Conservation (phyloP, 2,888 invertebrate species). For the Drymonia ruficornis region DNA sequence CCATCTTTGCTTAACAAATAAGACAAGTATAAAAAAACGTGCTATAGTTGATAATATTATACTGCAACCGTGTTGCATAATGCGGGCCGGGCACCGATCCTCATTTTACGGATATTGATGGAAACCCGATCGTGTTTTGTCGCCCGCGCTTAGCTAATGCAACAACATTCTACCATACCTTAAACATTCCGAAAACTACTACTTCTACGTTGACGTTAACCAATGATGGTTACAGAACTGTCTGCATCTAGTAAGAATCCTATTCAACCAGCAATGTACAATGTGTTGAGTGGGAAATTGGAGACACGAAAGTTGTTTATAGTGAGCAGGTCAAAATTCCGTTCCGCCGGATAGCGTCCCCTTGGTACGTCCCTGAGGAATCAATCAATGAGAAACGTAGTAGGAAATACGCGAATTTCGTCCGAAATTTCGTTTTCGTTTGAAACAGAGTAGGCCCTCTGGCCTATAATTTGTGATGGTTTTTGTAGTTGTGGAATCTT, state of each 20-base stretch:
- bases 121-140: constrained; percentile 44
- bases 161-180: constrained; percentile 19
- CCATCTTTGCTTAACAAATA: too few species aligned
- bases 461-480: constrained; percentile 16
- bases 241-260: constrained; percentile 8
- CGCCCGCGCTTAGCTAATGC: constrained; percentile 23
- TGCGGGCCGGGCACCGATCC: constrained; percentile 1
- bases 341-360: constrained; percentile 28
- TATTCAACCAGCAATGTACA: constrained; percentile 18
- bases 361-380: constrained; percentile 9
- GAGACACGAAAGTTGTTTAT: constrained; percentile 4
- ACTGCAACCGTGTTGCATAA: too few species aligned
- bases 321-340: constrained; percentile 22
- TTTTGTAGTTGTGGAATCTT: constrained; percentile 8
- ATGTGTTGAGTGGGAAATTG: neutral
- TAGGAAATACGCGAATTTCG: too few species aligned
- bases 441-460: too few species aligned
- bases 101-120: constrained; percentile 29
- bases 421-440: too few species aligned
- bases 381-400: too few species aligned
- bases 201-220: constrained; percentile 4
- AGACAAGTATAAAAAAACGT: too few species aligned
- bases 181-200: neutral
- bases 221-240: constrained; percentile 11
- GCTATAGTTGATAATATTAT: too few species aligned